phyloP scores from a whole-genome alignment of 2,888 invertebrate species.

The Chaetogeoica ovagalla region DNA sequence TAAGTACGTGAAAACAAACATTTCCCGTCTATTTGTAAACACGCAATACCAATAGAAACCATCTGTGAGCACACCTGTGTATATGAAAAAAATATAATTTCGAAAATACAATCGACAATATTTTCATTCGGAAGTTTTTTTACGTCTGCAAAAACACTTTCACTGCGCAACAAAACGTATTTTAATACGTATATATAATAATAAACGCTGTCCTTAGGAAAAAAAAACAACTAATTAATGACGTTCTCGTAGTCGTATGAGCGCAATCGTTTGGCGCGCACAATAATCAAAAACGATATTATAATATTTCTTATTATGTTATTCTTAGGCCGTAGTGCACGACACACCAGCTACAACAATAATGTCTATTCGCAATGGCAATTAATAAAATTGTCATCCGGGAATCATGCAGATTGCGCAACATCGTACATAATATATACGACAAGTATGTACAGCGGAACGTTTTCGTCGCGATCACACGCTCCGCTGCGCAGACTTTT shows the following conservation, averaged over 20 bases:
- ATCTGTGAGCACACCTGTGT: not conserved
- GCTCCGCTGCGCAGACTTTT: not conserved
- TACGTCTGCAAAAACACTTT: conserved; percentile 1
- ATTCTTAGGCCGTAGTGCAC: not conserved
- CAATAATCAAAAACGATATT: no score
- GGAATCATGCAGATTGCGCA: conserved; percentile 1
- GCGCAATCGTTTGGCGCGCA: no score
- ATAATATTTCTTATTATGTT: not conserved
- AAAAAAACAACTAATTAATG: conserved; percentile 3
- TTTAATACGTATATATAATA: not conserved
- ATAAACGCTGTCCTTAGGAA: not conserved
- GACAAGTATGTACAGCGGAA: not conserved
- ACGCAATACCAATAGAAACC: no score
- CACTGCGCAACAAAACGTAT: not conserved
- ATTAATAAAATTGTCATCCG: conserved; percentile 20
- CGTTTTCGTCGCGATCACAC: conserved; percentile 17
- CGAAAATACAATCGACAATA: not conserved
- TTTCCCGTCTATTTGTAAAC: no score
- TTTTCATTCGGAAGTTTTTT: conserved; percentile 13
- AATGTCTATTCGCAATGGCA: not conserved
- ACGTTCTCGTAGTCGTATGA: no score
- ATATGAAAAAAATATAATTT: not conserved
- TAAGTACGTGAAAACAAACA: no score
- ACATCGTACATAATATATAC: not conserved
- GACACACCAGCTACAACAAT: not conserved